A percentile compares a stretch with the other conserved stretches of the same genome.
Conservation (phyloP, 2,888 invertebrate species). For the Epinotia nisella region DNA sequence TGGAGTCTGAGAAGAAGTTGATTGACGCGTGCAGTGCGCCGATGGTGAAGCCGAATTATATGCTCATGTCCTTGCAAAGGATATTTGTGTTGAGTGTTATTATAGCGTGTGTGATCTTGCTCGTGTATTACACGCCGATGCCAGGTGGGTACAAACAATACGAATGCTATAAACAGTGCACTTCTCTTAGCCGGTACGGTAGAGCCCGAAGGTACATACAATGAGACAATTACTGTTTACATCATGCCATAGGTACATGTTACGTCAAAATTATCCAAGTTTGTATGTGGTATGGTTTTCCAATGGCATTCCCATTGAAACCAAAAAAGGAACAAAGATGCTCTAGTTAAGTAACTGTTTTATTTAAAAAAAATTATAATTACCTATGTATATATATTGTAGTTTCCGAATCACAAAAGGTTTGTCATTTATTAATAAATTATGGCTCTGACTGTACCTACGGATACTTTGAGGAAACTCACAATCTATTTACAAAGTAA, state of each 20-base stretch:
- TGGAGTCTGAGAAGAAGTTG: slow-evolving; percentile 70
- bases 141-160: slow-evolving; percentile 82
- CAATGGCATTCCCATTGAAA: not conserved
- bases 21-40: slow-evolving; percentile 56
- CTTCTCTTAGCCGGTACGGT: slow-evolving; percentile 9
- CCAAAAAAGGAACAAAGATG: too few relatives aligned
- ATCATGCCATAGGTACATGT: not conserved
- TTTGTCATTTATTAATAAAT: too few relatives aligned
- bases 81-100: slow-evolving; percentile 87
- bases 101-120: slow-evolving; percentile 87
- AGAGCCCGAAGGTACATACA: slow-evolving; percentile 4
- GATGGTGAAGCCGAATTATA: slow-evolving; percentile 79
- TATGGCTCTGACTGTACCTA: not conserved
- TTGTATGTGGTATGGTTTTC: not conserved
- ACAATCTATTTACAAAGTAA: slow-evolving; percentile 26
- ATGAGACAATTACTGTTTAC: not conserved
- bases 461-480: slow-evolving; percentile 1
- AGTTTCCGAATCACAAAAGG: too few relatives aligned
- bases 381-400: too few relatives aligned
- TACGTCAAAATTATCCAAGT: too few relatives aligned
- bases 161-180: not conserved
- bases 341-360: not conserved
- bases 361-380: too few relatives aligned
- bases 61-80: slow-evolving; percentile 86
- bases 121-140: slow-evolving; percentile 89